phyloP scores from a whole-genome alignment of 1,140 invertebrate genomes.

The Helicorthomorpha holstii region DNA sequence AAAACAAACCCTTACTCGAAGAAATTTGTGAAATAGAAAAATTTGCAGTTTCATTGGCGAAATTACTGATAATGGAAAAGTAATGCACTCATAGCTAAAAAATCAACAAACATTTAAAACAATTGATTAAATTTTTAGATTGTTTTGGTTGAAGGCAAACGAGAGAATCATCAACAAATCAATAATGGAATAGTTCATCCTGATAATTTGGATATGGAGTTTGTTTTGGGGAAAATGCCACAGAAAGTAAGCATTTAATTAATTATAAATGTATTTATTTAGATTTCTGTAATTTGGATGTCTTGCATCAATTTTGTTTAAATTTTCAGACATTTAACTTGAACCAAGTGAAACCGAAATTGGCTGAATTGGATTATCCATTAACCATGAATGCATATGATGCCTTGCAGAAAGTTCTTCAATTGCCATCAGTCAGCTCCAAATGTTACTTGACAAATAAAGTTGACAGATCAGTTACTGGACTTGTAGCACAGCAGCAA shows the following conservation, averaged over 20 bases:
- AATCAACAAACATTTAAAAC: background rate
- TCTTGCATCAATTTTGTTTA: background rate
- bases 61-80: constrained; percentile 71
- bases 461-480: constrained; percentile 93
- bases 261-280: background rate
- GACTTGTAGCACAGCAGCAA: constrained; percentile 88
- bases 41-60: constrained; percentile 82
- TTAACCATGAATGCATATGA: constrained; percentile 35
- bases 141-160: constrained; percentile 41
- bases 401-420: constrained; percentile 61
- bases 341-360: constrained; percentile 10
- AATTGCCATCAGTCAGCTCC: constrained; percentile 76
- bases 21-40: constrained; percentile 67
- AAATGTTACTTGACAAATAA: constrained; percentile 89
- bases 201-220: constrained; percentile 73
- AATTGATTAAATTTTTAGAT: constrained; percentile 23
- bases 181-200: constrained; percentile 36
- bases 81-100: constrained; percentile 16
- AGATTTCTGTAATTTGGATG: background rate
- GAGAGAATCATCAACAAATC: constrained; percentile 22
- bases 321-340: constrained; percentile 14
- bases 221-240: constrained; percentile 76
- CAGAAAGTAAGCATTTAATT: constrained; percentile 36
- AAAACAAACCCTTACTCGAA: constrained; percentile 44
- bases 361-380: constrained; percentile 33